A percentile compares a stretch with the other conserved stretches of the same genome.
Evolutionary conservation across 1,140 invertebrate genomes (phyloP).

Genomic region (Drosophila yakuba): DNA sequence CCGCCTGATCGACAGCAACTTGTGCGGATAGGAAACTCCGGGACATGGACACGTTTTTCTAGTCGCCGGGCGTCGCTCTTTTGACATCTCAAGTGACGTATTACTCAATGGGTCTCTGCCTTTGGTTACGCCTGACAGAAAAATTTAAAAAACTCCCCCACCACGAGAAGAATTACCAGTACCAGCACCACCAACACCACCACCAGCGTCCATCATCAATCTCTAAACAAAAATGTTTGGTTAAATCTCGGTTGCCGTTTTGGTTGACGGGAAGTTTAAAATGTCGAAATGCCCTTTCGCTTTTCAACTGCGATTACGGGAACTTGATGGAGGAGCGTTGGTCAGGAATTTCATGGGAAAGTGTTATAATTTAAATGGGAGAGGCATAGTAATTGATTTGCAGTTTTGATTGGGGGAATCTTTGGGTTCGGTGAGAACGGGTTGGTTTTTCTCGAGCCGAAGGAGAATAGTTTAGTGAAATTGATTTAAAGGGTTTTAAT

Average conservation of each 20-base stretch:
- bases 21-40: slow-evolving; percentile 72
- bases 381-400: slow-evolving; percentile 50
- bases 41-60: slow-evolving; percentile 65
- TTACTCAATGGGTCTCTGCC: slow-evolving; percentile 57
- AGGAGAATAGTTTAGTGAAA: slow-evolving; percentile 9
- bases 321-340: slow-evolving; percentile 63
- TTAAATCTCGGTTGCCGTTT: slow-evolving; percentile 57
- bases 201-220: slow-evolving; percentile 61
- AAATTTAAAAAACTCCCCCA: slow-evolving; percentile 37
- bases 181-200: slow-evolving; percentile 7
- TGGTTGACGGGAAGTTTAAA: slow-evolving; percentile 56
- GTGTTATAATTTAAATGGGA: slow-evolving; percentile 78
- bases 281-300: slow-evolving; percentile 63
- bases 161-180: slow-evolving; percentile 25
- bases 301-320: slow-evolving; percentile 62
- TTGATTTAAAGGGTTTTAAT: slow-evolving; percentile 20
- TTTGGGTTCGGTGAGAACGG: slow-evolving; percentile 17
- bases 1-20: slow-evolving; percentile 74
- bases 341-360: slow-evolving; percentile 70
- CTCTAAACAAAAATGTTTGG: slow-evolving; percentile 54
- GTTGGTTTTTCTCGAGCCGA: too few species aligned
- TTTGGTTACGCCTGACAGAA: slow-evolving; percentile 73
- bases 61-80: slow-evolving; percentile 55
- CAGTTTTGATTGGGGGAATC: neutral
- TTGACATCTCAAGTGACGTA: slow-evolving; percentile 79